Evolutionary conservation across 2,797 vertebrate genomes (phyloP), one percentile per base, ranked within the genome.

Genomic region (Triplophysa bombifrons): DNA sequence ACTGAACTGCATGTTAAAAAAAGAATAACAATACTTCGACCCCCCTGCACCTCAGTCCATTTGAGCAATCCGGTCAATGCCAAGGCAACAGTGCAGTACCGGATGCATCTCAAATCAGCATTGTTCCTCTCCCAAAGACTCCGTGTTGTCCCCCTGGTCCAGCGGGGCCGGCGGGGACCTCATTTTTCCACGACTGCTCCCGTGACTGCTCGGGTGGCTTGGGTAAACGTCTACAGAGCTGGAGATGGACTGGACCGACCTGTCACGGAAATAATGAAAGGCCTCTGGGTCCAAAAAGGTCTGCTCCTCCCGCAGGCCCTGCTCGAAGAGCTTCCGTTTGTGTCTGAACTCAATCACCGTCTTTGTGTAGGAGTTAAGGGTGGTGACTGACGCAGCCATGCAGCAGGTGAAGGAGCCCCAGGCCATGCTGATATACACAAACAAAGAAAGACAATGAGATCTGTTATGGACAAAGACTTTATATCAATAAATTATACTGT

Each of bases 291-390:
- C 96, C 85, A 96, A 90, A 91, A 94, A 96, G 90, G 92, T 93
- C 84, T 96, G 95, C 87, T 98, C 97, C 91, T 98, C 96, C 10
- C 95, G 93, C 77, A 96, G 94, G 76, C 95, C 95, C 91, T 96
- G 96, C 92, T 97, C 96, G 63, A 97, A 97, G 78, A 96, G 94
- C 91, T 96, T 98, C 61, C 96, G 93, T 78, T 98, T 98, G 93
- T 98, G 96, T 53, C 96, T 93, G 92, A 98, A 98, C 91, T 98
- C 97, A 55, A 98, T 96, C 85, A 98, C 96, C 6, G 96, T 98
- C 93, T 98, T 98, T 82, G 97, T 98, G 91, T 98, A 98, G 84
- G 97, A 98, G 95, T 98, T 98, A 87, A 98, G 93, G n/a, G 97
- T 98, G 88, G 96, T 98, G 89, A 98, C 96, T 0, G 97, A 98